Conservation (phyloP, 2,113 vertebrate species). For the Odobenus rosmarus region DNA sequence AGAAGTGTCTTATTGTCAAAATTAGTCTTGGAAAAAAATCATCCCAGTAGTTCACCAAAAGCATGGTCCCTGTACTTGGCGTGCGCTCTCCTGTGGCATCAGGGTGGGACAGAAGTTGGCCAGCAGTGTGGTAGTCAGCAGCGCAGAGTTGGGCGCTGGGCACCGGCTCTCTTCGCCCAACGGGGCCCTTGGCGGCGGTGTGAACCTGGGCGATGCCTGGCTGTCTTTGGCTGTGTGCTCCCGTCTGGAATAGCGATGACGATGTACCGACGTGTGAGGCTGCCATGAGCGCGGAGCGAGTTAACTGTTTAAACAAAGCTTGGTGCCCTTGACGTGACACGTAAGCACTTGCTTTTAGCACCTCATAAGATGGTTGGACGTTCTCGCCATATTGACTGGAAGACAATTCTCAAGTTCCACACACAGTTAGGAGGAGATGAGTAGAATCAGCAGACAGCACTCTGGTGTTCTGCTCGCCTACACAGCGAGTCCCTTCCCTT, state of each 20-base stretch:
- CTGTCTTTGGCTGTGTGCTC: rapidly evolving
- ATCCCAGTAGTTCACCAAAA: neutral
- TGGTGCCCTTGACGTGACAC: rapidly evolving
- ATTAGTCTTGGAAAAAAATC: neutral
- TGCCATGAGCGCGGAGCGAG: neutral
- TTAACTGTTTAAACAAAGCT: neutral
- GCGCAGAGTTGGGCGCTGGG: neutral
- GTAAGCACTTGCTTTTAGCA: neutral
- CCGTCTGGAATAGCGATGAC: neutral
- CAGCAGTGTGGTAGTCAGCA: rapidly evolving
- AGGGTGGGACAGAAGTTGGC: neutral
- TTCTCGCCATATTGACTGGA: neutral
- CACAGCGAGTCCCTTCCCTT: rapidly evolving
- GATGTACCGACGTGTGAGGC: neutral
- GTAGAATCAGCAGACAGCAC: rapidly evolving
- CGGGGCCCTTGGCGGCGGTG: rapidly evolving
- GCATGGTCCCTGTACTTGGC: rapidly evolving
- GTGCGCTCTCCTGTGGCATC: neutral
- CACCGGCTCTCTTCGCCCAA: neutral
- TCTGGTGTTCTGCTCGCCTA: rapidly evolving
- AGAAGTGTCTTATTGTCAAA: neutral
- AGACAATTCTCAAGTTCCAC: too few species aligned
- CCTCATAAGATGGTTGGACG: neutral
- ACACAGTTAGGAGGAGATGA: rapidly evolving
- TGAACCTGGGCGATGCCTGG: neutral